Conservation (phyloP, 2,888 invertebrate genomes). For the Cheilosia urbana region DNA sequence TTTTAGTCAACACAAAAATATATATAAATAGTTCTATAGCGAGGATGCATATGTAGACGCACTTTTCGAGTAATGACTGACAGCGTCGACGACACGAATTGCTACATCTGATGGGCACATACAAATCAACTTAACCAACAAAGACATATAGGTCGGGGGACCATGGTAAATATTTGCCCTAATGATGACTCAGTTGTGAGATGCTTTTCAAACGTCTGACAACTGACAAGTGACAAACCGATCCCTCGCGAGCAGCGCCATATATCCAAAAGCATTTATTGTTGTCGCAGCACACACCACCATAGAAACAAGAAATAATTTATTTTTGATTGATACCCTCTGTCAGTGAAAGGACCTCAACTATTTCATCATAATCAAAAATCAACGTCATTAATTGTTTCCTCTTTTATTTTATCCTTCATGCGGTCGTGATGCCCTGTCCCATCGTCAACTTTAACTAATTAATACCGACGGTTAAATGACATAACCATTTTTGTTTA, state of each 20-base stretch:
- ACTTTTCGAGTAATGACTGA: too few species aligned
- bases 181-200: not conserved
- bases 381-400: slow-evolving; percentile 50
- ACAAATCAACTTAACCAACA: not conserved
- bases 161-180: not conserved
- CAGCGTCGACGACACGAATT: too few species aligned
- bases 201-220: slow-evolving; percentile 2
- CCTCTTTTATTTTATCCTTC: slow-evolving; percentile 6
- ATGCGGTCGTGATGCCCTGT: slow-evolving; percentile 4
- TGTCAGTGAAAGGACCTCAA: slow-evolving; percentile 57
- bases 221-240: slow-evolving; percentile 24
- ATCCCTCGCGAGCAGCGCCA: not conserved
- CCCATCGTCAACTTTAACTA: slow-evolving; percentile 45
- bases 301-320: slow-evolving; percentile 17
- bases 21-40: too few species aligned
- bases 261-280: not conserved
- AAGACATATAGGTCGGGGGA: not conserved
- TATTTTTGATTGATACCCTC: slow-evolving; percentile 51
- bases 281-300: not conserved
- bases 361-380: slow-evolving; percentile 68
- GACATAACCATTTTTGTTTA: slow-evolving; percentile 67
- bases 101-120: not conserved
- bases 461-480: slow-evolving; percentile 72
- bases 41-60: too few species aligned
- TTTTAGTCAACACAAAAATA: too few species aligned